A percentile compares a stretch with the other conserved stretches of the same genome.
These are phyloP conservation scores for Microctenopoma stevenorrisi DNA, from an alignment of 2,797 vertebrate species.

Conservation along the genomic window DNA sequence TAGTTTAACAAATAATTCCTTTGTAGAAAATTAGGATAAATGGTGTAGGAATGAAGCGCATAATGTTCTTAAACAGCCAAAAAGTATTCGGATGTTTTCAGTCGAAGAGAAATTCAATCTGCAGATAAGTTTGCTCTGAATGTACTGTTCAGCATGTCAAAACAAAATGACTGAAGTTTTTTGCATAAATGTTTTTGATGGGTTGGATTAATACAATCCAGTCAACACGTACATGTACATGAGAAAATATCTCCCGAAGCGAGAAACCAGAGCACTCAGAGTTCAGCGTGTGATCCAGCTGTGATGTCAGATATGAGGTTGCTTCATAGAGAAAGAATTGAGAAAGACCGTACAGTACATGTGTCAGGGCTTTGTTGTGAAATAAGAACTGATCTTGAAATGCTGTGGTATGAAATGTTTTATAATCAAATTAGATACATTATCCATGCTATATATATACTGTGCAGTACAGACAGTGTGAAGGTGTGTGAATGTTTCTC, in stretches of 20 bases:
- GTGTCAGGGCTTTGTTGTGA: background rate
- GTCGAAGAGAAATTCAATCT: background rate
- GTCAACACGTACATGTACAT: background rate
- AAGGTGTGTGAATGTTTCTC: background rate
- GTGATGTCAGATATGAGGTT: slow-evolving; percentile 1
- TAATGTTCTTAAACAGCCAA: slow-evolving; percentile 16
- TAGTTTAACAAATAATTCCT: slow-evolving; percentile 13
- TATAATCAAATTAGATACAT: too few species aligned
- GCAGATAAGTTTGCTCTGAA: background rate
- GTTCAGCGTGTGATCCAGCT: slow-evolving; percentile 14
- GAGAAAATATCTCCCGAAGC: background rate
- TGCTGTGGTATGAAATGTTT: background rate
- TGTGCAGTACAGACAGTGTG: background rate
- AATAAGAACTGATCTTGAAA: slow-evolving; percentile 4
- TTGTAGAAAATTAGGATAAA: slow-evolving; percentile 1
- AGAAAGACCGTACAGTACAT: background rate
- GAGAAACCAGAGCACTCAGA: background rate
- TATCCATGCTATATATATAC: background rate
- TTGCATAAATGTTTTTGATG: background rate
- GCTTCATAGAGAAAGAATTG: slow-evolving; percentile 4
- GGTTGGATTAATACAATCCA: background rate
- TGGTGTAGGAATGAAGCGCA: slow-evolving; percentile 5
- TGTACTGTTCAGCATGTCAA: background rate
- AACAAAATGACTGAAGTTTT: background rate
- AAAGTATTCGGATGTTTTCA: background rate